Conservation (phyloP, 2,797 vertebrate species). For the Urocyon cinereoargenteus region DNA sequence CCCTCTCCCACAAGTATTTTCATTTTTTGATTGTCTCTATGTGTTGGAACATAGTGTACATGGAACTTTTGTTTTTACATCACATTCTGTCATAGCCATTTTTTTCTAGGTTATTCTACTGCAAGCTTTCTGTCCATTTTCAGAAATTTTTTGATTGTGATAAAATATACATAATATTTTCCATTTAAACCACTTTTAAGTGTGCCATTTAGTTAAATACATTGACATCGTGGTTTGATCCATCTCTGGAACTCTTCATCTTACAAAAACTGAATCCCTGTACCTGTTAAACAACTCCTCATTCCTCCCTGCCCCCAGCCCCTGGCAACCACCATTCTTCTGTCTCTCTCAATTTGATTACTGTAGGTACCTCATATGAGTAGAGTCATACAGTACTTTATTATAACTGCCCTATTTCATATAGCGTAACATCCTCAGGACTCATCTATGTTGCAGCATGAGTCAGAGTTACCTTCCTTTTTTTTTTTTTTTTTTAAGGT, state of each 20-base stretch:
- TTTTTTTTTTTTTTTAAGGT: background rate
- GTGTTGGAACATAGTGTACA: background rate
- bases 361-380: background rate
- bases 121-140: background rate
- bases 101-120: constrained; percentile 27
- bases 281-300: background rate
- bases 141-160: background rate
- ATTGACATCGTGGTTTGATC: background rate
- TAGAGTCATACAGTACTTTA: background rate
- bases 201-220: background rate
- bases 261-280: background rate
- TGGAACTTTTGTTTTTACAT: constrained; percentile 13
- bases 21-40: background rate
- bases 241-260: background rate
- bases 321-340: background rate
- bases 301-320: background rate
- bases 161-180: background rate
- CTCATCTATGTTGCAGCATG: background rate
- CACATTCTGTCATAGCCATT: background rate
- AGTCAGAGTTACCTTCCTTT: background rate
- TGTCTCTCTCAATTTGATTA: background rate
- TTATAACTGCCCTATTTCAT: background rate
- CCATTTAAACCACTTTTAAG: background rate
- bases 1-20: background rate
- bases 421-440: background rate